Percentiles rank a stretch among this genome's conserved stretches.
Evolutionary conservation across 2,797 vertebrate genomes (phyloP).

Genomic region (Enteromius fasciolatus): DNA sequence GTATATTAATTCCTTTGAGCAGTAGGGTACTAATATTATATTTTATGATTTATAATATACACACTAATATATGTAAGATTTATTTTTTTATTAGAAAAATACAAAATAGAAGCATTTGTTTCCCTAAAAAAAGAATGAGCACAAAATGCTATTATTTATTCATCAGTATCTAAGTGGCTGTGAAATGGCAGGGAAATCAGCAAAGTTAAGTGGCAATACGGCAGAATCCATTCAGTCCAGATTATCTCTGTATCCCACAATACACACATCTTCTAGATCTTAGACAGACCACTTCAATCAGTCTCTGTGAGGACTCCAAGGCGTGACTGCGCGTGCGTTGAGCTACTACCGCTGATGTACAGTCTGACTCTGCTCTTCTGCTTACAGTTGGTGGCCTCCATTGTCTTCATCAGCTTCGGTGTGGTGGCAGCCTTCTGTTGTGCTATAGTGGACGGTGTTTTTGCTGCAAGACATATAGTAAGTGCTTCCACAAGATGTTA

Average conservation of each 20-base stretch:
- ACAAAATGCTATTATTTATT: neutral
- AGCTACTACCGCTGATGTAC: conserved; percentile 9
- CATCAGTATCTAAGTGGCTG: conserved; percentile 63
- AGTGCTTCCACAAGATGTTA: conserved; percentile 72
- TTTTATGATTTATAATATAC: neutral
- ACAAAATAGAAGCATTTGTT: neutral
- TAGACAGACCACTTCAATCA: conserved; percentile 8
- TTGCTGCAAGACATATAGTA: conserved; percentile 97
- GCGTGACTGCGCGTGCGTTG: neutral
- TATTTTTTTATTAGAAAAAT: neutral
- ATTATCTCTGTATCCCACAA: conserved; percentile 44
- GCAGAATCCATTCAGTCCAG: conserved; percentile 43
- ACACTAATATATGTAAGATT: neutral
- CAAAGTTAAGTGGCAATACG: neutral
- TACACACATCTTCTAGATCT: conserved; percentile 18
- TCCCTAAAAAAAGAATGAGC: neutral
- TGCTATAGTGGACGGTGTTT: conserved; percentile 96
- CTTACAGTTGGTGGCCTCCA: conserved; percentile 93
- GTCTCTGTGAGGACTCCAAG: neutral
- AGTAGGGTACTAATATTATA: neutral
- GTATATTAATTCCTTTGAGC: neutral
- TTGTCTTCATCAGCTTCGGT: conserved; percentile 98
- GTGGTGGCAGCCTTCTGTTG: conserved; percentile 98
- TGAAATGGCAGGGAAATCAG: conserved; percentile 39
- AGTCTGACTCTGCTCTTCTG: conserved; percentile 59